Conservation (phyloP, 2,113 vertebrate species). For the Ammospiza nelsoni region DNA sequence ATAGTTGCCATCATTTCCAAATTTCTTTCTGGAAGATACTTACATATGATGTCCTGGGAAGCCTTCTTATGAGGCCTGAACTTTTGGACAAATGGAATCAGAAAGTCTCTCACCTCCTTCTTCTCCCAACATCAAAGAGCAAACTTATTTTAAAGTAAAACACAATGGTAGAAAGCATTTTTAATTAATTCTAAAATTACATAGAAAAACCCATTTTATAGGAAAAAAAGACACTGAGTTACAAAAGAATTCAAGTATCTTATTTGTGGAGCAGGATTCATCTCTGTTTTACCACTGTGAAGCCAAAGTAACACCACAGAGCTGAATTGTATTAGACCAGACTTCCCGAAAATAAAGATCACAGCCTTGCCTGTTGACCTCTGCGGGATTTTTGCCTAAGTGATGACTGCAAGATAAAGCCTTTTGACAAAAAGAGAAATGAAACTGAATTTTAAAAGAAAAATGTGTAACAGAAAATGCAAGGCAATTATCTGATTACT, state of each 20-base stretch:
- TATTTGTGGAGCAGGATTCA: not conserved
- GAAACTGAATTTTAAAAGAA: conserved; percentile 42
- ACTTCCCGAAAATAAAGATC: conserved; percentile 18
- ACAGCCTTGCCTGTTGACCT: conserved; percentile 15
- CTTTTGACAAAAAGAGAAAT: conserved; percentile 20
- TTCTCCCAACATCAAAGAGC: not conserved
- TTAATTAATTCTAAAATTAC: not conserved
- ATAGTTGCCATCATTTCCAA: not conserved
- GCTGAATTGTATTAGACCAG: not conserved
- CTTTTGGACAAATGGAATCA: not conserved
- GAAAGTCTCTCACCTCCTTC: not conserved
- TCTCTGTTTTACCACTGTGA: not conserved
- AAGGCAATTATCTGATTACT: conserved; percentile 51
- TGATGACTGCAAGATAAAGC: conserved; percentile 34
- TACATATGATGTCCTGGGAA: not conserved
- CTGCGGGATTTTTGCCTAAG: conserved; percentile 23
- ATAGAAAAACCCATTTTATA: not conserved
- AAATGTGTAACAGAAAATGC: not conserved
- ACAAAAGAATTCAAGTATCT: not conserved
- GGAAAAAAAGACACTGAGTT: not conserved
- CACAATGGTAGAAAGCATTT: not conserved
- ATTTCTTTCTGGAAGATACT: not conserved
- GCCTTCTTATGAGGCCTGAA: not conserved
- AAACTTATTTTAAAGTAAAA: not conserved
- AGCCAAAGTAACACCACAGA: not conserved